A percentile compares a stretch with the other conserved stretches of the same genome.
These are phyloP conservation scores for Eumaeus atala DNA, from an alignment of 1,140 invertebrate species.

Conservation along the genomic window DNA sequence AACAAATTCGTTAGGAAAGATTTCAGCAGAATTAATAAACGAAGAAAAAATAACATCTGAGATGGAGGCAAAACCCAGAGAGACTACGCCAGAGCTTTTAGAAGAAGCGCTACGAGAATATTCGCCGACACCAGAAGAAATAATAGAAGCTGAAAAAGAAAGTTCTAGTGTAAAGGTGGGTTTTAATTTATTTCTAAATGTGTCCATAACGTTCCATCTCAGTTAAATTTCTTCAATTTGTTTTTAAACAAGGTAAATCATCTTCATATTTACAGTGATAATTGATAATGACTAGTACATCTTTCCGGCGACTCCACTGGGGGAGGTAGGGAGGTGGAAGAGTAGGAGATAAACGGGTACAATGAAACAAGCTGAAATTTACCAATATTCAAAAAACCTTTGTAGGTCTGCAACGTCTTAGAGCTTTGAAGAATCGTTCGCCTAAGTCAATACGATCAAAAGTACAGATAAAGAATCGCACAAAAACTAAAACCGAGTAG, in stretches of 20 bases:
- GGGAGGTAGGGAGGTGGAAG: too few species aligned
- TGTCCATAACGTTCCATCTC: background rate
- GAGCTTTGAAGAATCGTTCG: too few species aligned
- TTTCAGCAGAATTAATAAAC: background rate
- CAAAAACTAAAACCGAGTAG: too few species aligned
- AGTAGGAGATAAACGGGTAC: too few species aligned
- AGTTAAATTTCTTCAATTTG: background rate
- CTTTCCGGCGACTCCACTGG: too few species aligned
- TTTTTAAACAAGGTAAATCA: constrained; percentile 4
- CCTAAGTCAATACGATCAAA: too few species aligned
- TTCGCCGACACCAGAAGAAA: constrained; percentile 15
- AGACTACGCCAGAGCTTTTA: constrained; percentile 16
- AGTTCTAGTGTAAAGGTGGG: constrained; percentile 56
- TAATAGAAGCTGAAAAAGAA: constrained; percentile 15
- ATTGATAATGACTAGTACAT: too few species aligned
- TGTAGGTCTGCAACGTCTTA: too few species aligned
- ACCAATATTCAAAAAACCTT: too few species aligned
- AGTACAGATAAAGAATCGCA: too few species aligned
- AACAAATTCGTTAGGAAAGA: constrained; percentile 3
- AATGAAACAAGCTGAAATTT: too few species aligned
- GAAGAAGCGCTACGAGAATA: constrained; percentile 16
- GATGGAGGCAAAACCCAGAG: constrained; percentile 15
- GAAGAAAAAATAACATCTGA: background rate
- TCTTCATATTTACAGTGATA: too few species aligned
- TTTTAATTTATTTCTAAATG: constrained; percentile 15